Base-by-base conservation (phyloP, 2,888 invertebrate species). In the Platycheirus albimanus region DNA sequence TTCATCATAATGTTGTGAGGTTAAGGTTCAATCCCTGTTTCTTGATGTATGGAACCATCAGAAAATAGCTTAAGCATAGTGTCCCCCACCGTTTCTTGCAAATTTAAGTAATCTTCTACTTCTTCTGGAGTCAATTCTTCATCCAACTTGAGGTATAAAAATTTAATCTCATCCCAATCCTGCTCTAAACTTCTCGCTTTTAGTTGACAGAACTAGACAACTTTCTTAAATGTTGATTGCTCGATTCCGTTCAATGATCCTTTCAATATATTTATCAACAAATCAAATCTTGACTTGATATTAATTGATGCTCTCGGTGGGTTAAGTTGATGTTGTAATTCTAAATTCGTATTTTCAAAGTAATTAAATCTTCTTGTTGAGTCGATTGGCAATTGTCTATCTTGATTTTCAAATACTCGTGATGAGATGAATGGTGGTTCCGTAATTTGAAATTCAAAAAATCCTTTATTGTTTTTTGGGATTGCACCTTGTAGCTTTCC, bases 111-210 rank as follows among this genome's bases (percentile, higher is more conserved):
- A 5, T 15, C 28, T 30, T 52, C 17, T n/a, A 33, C 30, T 52
- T 33, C 52, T 33, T 33, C 33, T 15, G 30, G 8, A 30, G n/a
- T 30, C 30, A 30, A 4, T n/a, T 30, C 28, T 33, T 52, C 15
- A 15, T 52, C 52, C 17, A 33, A 15, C 33, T 52, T 30, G 11
- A 30, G 28, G 10, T 52, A 52, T 28, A 52, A 28, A 13, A 11
- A 15, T 13, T 15, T 33, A 20, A 13, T 54, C 54, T 54, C 54
- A 33, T 54, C 54, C 15, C 54, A 54, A 54, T 54, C 36, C 30
- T 54, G 36, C 33, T 36, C 30, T 7, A 36, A 13, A 17, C 15
- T 54, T 54, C 17, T 54, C 36, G 54, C 13, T 36, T 47, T 54
- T 17, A 36, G 33, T 30, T 54, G 33, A 11, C 11, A 54, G 54